These are phyloP conservation scores for Thalassarche chlororhynchos DNA, from an alignment of 2,113 vertebrate species.

Conservation along the genomic window DNA sequence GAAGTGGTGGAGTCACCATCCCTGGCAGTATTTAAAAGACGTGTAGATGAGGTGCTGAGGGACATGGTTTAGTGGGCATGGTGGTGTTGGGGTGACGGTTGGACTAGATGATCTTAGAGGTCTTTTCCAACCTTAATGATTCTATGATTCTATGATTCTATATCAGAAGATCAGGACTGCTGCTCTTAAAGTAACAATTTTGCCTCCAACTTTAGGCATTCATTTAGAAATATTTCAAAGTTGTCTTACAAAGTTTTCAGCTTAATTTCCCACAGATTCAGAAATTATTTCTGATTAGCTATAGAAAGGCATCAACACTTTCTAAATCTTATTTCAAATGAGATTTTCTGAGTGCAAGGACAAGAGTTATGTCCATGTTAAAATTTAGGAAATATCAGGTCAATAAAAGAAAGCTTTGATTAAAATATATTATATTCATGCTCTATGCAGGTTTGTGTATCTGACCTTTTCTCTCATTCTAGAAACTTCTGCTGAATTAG, in stretches of 20 bases:
- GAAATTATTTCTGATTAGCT: neutral
- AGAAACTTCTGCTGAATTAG: slow-evolving; percentile 14
- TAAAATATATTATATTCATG: neutral
- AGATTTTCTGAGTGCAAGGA: neutral
- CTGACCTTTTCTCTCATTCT: slow-evolving; percentile 38
- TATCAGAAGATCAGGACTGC: neutral
- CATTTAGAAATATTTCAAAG: neutral
- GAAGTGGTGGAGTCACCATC: too few species aligned
- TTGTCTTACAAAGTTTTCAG: neutral
- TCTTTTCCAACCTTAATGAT: too few species aligned
- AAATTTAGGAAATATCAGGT: neutral
- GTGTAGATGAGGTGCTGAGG: too few species aligned
- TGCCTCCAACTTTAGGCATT: neutral
- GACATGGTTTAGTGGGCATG: too few species aligned
- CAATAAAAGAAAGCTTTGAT: neutral
- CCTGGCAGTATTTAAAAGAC: too few species aligned
- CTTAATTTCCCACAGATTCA: neutral
- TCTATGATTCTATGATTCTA: too few species aligned
- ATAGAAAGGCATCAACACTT: neutral
- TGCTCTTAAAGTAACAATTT: neutral
- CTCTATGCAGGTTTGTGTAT: neutral
- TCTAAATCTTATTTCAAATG: neutral
- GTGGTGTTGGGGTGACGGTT: too few species aligned
- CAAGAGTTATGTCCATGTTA: neutral
- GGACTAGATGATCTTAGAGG: too few species aligned